phyloP scores from a whole-genome alignment of 1,140 invertebrate genomes.

The Meloidogyne hapla region DNA sequence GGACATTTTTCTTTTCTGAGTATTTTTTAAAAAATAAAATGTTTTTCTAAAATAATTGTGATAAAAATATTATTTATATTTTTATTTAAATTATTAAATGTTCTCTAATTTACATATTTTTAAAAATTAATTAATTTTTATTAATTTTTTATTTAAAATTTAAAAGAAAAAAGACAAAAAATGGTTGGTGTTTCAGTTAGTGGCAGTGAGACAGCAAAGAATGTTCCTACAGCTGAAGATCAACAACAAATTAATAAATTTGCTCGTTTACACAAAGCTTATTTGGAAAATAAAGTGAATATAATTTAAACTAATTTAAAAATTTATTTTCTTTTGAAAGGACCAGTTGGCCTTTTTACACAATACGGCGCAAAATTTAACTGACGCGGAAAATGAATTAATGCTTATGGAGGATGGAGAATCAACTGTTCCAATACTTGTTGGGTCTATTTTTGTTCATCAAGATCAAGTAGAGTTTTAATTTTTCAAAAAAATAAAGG shows the following conservation, averaged over 20 bases:
- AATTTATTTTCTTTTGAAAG: slow-evolving; percentile 7
- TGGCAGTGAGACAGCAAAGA: slow-evolving; percentile 17
- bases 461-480: slow-evolving; percentile 30
- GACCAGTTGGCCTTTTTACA: slow-evolving; percentile 25
- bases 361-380: slow-evolving; percentile 39
- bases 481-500: background rate
- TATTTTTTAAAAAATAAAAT: too few relatives aligned
- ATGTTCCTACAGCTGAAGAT: slow-evolving; percentile 39
- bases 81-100: too few relatives aligned
- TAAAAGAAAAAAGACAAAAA: background rate
- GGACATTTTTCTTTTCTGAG: too few relatives aligned
- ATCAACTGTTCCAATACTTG: slow-evolving; percentile 28
- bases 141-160: too few relatives aligned
- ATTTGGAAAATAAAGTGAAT: slow-evolving; percentile 32
- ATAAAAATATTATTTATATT: too few relatives aligned
- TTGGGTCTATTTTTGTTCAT: slow-evolving; percentile 69
- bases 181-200: background rate
- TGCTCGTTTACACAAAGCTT: slow-evolving; percentile 41
- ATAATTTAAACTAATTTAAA: background rate
- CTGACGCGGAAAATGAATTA: slow-evolving; percentile 39
- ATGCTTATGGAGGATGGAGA: slow-evolving; percentile 39
- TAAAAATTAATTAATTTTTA: too few relatives aligned
- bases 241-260: slow-evolving; percentile 43
- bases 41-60: too few relatives aligned
- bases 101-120: too few relatives aligned